Conservation (phyloP, 2,888 invertebrate genomes). For the Ophion slaviceki region DNA sequence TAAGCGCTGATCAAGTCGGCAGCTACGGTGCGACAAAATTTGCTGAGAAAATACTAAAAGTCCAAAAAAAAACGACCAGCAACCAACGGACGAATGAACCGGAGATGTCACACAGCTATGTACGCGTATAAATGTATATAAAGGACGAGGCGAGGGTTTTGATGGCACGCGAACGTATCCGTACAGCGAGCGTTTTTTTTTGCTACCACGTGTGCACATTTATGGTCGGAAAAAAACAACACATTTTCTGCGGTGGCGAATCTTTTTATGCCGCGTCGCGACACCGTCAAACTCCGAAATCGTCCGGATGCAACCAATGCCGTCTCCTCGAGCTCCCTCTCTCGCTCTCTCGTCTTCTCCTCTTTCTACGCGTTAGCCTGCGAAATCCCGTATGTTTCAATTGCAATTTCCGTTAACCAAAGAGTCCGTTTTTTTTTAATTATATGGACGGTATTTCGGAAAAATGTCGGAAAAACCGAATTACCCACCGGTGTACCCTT, state of each 20-base stretch:
- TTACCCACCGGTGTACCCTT: constrained; percentile 1
- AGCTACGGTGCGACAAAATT: constrained; percentile 28
- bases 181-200: constrained; percentile 18
- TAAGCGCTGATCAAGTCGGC: constrained; percentile 34
- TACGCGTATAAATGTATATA: constrained; percentile 12
- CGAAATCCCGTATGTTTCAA: constrained; percentile 73
- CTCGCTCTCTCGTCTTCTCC: constrained; percentile 7
- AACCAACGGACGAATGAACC: constrained; percentile 48
- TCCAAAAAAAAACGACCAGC: constrained; percentile 34
- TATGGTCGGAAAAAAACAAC: constrained; percentile 55
- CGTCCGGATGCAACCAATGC: constrained; percentile 62
- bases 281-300: constrained; percentile 52
- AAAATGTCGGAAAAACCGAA: constrained; percentile 1
- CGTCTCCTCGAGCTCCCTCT: constrained; percentile 65
- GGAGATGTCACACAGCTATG: constrained; percentile 19
- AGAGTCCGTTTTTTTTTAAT: constrained; percentile 67
- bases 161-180: constrained; percentile 57
- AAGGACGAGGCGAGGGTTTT: constrained; percentile 41
- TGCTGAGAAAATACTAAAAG: constrained; percentile 19
- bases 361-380: constrained; percentile 1
- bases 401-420: constrained; percentile 74
- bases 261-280: constrained; percentile 70
- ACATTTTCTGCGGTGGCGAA: constrained; percentile 54
- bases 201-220: constrained; percentile 47
- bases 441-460: constrained; percentile 13